Conservation (phyloP, 1,140 invertebrate species). For the Helicoverpa zea region DNA sequence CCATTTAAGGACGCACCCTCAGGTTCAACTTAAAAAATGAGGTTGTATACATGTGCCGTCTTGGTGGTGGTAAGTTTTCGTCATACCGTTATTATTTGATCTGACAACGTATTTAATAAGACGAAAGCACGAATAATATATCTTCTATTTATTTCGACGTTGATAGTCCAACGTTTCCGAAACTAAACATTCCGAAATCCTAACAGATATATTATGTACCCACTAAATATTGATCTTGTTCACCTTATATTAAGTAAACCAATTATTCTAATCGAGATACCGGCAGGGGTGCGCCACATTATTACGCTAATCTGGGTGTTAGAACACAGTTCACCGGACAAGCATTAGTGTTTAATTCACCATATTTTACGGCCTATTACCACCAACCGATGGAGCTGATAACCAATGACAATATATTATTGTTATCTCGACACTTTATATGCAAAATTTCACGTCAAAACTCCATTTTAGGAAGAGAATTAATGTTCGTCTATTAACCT, state of each 20-base stretch:
- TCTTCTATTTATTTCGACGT: no score
- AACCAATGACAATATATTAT: conserved; percentile 25
- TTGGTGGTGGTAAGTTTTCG: conserved; percentile 38
- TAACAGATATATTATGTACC: neutral
- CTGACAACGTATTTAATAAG: no score
- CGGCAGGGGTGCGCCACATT: neutral
- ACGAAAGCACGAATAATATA: no score
- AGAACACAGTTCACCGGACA: neutral
- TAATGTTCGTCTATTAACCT: conserved; percentile 6
- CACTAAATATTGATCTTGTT: neutral
- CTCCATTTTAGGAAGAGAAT: conserved; percentile 7
- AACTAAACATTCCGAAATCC: neutral
- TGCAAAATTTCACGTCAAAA: conserved; percentile 11
- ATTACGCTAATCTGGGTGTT: conserved; percentile 5
- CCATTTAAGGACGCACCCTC: no score
- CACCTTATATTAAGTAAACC: neutral
- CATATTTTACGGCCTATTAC: conserved; percentile 1
- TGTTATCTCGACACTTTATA: conserved; percentile 22
- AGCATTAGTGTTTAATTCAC: neutral
- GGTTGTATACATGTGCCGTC: conserved; percentile 29
- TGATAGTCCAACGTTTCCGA: no score
- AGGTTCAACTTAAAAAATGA: no score
- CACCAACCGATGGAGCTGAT: neutral
- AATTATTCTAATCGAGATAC: neutral
- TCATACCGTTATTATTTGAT: neutral